Evolutionary conservation across 2,888 invertebrate genomes (phyloP), one percentile per base, ranked within the genome.

Genomic region (Ochropleura leucogaster): DNA sequence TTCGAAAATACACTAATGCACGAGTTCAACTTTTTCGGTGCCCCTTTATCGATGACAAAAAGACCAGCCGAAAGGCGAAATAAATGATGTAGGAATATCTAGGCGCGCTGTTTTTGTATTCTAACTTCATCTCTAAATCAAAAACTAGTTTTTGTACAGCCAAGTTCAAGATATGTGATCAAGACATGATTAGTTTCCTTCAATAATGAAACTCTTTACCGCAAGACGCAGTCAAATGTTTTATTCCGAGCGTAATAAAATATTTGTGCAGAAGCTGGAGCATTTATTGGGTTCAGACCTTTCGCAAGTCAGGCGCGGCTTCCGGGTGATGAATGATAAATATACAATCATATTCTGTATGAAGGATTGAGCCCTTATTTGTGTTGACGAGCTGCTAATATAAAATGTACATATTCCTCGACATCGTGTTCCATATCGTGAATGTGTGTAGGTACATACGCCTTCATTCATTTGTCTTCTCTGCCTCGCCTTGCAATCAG

Each of bases 81-180:
- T 92, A 94, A 93, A 93, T 92, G 90, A 91, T 90, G 89, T 90
- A 89, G 89, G 88, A 88, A 87, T 89, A 89, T 90, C 90, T 90
- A 89, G 86, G 86, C 89, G 88, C 82, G 87, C 89, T 90, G 89
- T 93, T 91, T 93, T 92, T 93, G 89, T 92, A 91, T 92, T 90
- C 89, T 85, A 94, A 93, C 92, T 93, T 93, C 82, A 84, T 84
- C 86, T 89, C 88, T 93, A 92, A 93, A 94, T 93, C 93, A 94
- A 90, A 91, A 92, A 93, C 89, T 91, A 92, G 85, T 91, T 90
- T 82, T 84, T 77, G 77, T 85, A 83, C 77, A 82, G 82, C 14
- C 30, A 55, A 72, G 57, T 65, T 75, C 30, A 73, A 84, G 78
- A 78, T 72, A 65, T 74, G 60, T 78, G 68, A 14, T 49, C 30